Base-by-base conservation (phyloP, 2,888 invertebrate species). In the Athetis lepigone region DNA sequence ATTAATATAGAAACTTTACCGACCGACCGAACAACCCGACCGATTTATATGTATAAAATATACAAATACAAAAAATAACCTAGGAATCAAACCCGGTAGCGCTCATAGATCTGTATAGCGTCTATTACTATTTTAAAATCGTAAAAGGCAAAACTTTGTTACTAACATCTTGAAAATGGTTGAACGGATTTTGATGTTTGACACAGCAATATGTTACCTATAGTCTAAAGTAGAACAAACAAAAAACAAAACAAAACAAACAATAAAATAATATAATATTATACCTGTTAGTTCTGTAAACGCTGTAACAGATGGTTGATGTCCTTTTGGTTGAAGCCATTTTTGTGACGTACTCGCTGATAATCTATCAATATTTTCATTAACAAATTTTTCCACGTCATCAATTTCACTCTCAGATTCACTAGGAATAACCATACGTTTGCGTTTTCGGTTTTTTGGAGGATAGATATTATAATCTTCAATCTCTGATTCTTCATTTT, bases 261-360 rank as follows among this genome's bases (percentile, higher is more conserved):
- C 29, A 43, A 43, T 43, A 23, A 43, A 43, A 43, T 23, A 43
- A 43, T 23, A 43, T 43, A 23, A 43, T 43, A 43, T 43, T 43
- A 43, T 43, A 43, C 43, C 43, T 43, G 43, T 43, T 43, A 43
- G 43, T 43, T 43, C 43, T 43, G 43, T 43, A 43, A 43, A 43
- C 43, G 43, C 43, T 43, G 25, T 43, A 43, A 43, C 43, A 43
- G 43, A 43, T 43, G 43, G 43, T 43, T 43, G 43, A 43, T 37
- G 37, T 37, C 37, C 37, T 37, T 37, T 37, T 37, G 37, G 37
- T 29, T 29, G 29, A 29, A 40, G 40, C 40, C 40, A 40, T 40
- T 40, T 40, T 40, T 40, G 40, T 40, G 43, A 43, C 23, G 43
- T 43, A 43, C 43, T 43, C 43, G 13, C 43, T 43, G 43, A 43